Conservation (phyloP, 1,140 invertebrate genomes). For the Liolophura sinensis region DNA sequence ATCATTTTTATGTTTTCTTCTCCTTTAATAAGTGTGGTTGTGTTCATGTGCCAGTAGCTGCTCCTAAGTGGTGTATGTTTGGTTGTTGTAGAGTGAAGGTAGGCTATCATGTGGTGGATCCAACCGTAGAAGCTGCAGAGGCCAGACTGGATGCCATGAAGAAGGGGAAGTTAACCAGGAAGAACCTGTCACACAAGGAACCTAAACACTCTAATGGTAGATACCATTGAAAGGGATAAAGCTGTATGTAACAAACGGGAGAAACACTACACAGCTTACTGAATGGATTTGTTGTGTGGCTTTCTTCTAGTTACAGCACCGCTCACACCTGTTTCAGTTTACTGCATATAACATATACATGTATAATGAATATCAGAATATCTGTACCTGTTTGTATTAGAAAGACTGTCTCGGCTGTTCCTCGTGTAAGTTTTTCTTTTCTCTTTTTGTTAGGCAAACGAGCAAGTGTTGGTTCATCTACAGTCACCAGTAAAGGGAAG, state of each 20-base stretch:
- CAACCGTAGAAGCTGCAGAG: slow-evolving; percentile 47
- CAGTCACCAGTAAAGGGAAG: slow-evolving; percentile 4
- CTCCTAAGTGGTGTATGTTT: neutral
- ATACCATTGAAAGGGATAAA: slow-evolving; percentile 14
- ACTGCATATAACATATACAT: neutral
- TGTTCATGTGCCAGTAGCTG: too few relatives aligned
- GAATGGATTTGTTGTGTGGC: slow-evolving; percentile 4
- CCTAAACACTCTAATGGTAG: slow-evolving; percentile 9
- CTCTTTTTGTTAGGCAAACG: neutral
- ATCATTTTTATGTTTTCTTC: too few relatives aligned
- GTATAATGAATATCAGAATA: neutral
- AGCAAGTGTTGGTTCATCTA: neutral
- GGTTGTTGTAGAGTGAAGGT: slow-evolving; percentile 43
- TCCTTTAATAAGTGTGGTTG: too few relatives aligned
- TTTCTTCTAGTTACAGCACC: neutral
- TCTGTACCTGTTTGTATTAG: neutral
- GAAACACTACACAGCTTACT: slow-evolving; percentile 5
- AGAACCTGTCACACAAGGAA: too few relatives aligned
- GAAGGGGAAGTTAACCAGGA: slow-evolving; percentile 24
- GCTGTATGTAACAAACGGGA: neutral
- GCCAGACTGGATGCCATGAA: slow-evolving; percentile 54
- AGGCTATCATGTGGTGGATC: slow-evolving; percentile 50
- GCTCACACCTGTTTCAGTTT: neutral
- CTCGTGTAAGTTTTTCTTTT: neutral
- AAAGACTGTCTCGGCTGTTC: neutral